These are phyloP conservation scores for Poecilobothrus nobilitatus DNA, from an alignment of 2,888 invertebrate species.

Conservation along the genomic window DNA sequence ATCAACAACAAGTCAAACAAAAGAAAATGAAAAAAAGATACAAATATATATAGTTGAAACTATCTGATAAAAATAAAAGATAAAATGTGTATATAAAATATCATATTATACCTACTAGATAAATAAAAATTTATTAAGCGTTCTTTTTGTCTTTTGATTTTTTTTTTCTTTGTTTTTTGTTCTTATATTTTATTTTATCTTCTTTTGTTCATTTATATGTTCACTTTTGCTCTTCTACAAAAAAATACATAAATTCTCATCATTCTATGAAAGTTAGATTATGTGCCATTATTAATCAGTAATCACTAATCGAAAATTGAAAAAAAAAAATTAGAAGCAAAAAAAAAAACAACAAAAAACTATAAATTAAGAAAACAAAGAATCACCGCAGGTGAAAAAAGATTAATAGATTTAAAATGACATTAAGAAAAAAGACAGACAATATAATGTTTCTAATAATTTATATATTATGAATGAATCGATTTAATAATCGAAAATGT, in stretches of 20 bases:
- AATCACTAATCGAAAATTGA: not conserved
- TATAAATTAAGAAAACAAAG: not conserved
- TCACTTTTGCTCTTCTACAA: not conserved
- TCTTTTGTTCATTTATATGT: too few species aligned
- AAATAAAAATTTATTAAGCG: not conserved
- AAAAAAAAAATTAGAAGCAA: not conserved
- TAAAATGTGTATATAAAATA: too few species aligned
- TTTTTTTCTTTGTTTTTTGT: too few species aligned
- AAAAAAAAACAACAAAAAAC: too few species aligned
- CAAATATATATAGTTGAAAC: not conserved
- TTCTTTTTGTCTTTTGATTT: not conserved
- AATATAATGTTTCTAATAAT: too few species aligned
- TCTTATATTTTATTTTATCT: too few species aligned
- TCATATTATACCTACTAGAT: not conserved
- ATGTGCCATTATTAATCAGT: conserved; percentile 1
- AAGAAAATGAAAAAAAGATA: not conserved
- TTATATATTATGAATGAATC: too few species aligned
- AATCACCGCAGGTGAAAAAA: not conserved
- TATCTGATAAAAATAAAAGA: too few species aligned
- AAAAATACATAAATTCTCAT: not conserved
- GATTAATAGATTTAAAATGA: conserved; percentile 1
- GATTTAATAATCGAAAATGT: too few species aligned
- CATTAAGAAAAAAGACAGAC: not conserved
- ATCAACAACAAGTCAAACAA: not conserved
- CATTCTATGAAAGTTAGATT: not conserved